Evolutionary conservation across 2,797 vertebrate genomes (phyloP).

Genomic region (Enteromius treurensis): DNA sequence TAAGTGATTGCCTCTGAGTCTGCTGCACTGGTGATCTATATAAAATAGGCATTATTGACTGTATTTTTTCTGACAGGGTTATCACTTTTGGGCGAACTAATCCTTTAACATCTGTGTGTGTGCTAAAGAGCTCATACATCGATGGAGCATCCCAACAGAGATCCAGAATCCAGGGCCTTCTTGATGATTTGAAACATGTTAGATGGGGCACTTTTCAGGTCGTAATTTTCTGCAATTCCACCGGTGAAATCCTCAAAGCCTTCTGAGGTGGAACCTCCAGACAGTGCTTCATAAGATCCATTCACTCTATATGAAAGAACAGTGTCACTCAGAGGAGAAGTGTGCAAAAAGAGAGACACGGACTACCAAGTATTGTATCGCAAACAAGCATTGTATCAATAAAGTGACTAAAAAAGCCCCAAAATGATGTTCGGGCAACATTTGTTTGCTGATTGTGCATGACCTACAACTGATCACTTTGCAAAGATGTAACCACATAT

Average conservation of each 20-base stretch:
- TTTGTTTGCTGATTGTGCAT: background rate
- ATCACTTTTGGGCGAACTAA: background rate
- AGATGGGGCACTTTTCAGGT: conserved; percentile 75
- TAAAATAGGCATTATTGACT: conserved; percentile 11
- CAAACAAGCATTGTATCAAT: background rate
- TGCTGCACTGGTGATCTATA: conserved; percentile 72
- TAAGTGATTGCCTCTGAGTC: conserved; percentile 75
- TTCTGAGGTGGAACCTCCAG: conserved; percentile 85
- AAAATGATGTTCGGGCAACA: background rate
- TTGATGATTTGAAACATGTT: conserved; percentile 82
- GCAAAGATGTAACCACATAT: background rate
- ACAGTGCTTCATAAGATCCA: conserved; percentile 86
- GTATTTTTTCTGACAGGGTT: conserved; percentile 23
- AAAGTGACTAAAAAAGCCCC: background rate
- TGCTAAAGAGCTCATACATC: conserved; percentile 66
- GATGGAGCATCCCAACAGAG: conserved; percentile 88
- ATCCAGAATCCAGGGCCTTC: conserved; percentile 81
- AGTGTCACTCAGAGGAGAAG: background rate
- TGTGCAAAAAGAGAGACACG: background rate
- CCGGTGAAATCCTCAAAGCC: conserved; percentile 95
- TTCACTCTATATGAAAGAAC: conserved; percentile 74
- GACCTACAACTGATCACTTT: background rate
- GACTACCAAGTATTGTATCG: background rate
- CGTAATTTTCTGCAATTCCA: conserved; percentile 86
- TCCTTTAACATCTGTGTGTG: background rate